phyloP scores from a whole-genome alignment of 2,113 vertebrate species.

The Serinus canaria region DNA sequence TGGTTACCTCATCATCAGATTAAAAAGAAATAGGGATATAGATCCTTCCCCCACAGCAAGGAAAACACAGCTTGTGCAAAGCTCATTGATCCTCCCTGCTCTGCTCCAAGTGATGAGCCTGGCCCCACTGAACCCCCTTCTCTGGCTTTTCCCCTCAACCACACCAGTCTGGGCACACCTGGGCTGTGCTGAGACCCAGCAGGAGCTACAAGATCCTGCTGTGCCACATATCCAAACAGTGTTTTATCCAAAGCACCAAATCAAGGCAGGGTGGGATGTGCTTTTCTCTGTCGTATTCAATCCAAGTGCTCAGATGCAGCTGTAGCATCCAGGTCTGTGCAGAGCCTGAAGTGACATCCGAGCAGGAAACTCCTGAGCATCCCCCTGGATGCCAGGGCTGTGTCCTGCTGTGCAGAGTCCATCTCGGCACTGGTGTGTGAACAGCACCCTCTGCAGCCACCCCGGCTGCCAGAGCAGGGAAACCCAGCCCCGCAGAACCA shows the following conservation, averaged over 20 bases:
- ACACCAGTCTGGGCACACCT: neutral
- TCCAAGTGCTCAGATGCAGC: neutral
- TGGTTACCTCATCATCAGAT: neutral
- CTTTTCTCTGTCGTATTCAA: neutral
- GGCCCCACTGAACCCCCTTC: rapidly evolving
- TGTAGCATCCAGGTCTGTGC: neutral
- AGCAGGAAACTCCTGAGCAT: neutral
- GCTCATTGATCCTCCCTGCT: neutral
- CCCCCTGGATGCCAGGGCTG: rapidly evolving
- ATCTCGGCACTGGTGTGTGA: neutral
- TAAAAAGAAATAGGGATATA: neutral
- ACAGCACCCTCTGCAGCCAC: conserved; percentile 58
- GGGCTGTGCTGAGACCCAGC: neutral
- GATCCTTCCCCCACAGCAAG: neutral
- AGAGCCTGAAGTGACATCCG: neutral
- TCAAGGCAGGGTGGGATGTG: neutral
- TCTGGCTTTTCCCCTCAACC: neutral
- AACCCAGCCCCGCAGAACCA: rapidly evolving
- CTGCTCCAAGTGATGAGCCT: neutral
- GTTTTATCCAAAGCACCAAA: neutral
- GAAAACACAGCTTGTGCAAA: neutral
- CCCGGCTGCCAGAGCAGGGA: neutral
- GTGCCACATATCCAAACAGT: rapidly evolving
- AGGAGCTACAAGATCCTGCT: neutral
- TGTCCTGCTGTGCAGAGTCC: neutral